Conservation (phyloP, 2,113 vertebrate genomes). For the Sapayoa aenigma region DNA sequence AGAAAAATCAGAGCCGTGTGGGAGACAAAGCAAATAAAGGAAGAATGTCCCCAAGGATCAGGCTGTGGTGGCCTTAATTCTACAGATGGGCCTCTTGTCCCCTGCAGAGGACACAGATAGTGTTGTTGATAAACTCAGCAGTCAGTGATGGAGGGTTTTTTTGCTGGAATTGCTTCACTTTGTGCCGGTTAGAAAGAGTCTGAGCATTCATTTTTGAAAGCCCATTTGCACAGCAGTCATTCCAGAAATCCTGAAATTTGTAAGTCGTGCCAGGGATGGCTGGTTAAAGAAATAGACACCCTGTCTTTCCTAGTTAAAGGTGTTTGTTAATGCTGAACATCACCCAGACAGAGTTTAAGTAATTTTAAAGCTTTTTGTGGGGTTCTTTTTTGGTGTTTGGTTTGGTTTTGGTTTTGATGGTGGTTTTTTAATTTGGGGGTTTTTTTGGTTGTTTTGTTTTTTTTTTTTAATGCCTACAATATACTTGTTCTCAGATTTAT, state of each 20-base stretch:
- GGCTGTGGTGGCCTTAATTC: neutral
- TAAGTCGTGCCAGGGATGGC: neutral
- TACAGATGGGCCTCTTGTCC: neutral
- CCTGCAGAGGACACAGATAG: neutral
- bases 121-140: neutral
- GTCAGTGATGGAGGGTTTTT: neutral
- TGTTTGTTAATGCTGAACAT: neutral
- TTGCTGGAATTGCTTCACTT: neutral
- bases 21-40: neutral
- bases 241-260: neutral
- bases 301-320: neutral
- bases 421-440: too few relatives aligned
- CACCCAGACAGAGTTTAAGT: neutral
- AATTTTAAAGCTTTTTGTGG: neutral
- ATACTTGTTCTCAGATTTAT: neutral
- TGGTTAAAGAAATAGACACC: neutral
- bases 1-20: neutral
- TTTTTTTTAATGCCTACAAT: neutral
- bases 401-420: too few relatives aligned
- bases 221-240: neutral
- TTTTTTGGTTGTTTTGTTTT: neutral
- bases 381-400: too few relatives aligned
- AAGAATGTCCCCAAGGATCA: neutral
- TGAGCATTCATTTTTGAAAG: neutral
- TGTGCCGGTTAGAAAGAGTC: neutral